Evolutionary conservation across 2,113 vertebrate species (phyloP).

Genomic region (Notarius quadriscutis): DNA sequence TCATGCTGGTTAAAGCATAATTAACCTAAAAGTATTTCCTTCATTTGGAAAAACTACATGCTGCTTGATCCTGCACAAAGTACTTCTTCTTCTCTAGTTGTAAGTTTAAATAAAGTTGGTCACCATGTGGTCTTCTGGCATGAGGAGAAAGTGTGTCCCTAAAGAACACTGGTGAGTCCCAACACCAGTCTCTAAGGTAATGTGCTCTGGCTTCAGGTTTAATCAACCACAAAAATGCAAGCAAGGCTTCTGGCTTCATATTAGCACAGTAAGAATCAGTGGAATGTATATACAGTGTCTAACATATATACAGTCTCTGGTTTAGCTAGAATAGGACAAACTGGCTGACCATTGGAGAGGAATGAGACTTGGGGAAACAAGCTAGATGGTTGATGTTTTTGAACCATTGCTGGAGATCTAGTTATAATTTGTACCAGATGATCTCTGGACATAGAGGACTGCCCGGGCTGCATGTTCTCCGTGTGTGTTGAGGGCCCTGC

Average conservation of each 20-base stretch:
- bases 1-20: not conserved
- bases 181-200: not conserved
- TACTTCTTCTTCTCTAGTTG: not conserved
- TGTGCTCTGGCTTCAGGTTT: not conserved
- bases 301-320: too few species aligned
- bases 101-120: not conserved
- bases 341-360: not conserved
- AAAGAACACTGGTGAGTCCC: not conserved
- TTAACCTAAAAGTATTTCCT: not conserved
- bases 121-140: not conserved
- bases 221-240: not conserved
- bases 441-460: slow-evolving; percentile 83
- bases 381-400: not conserved
- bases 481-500: slow-evolving; percentile 81
- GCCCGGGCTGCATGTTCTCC: slow-evolving; percentile 84
- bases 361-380: not conserved
- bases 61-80: not conserved
- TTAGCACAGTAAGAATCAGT: not conserved
- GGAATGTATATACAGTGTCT: not conserved
- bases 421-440: slow-evolving; percentile 12
- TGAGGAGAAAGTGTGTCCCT: not conserved
- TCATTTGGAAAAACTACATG: not conserved
- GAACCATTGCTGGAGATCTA: not conserved
- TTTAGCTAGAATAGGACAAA: not conserved
- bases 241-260: not conserved